Conservation (phyloP, 2,113 vertebrate genomes). For the Caloenas nicobarica region DNA sequence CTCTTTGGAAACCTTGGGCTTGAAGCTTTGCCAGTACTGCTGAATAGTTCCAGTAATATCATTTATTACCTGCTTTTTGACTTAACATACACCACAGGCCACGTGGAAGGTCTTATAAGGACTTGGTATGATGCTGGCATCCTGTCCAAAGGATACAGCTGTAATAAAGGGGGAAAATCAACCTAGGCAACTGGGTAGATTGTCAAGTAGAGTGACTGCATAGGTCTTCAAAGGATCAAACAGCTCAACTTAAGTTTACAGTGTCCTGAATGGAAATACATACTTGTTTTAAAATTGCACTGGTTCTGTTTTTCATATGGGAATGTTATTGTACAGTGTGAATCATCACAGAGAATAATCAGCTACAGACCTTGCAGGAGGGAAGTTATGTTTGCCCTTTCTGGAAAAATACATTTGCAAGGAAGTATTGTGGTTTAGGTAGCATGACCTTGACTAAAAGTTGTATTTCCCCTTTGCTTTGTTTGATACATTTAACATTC, state of each 20-base stretch:
- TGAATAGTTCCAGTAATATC: neutral
- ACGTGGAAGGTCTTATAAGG: neutral
- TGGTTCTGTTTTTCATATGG: neutral
- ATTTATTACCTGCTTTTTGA: constrained; percentile 10
- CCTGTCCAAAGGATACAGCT: neutral
- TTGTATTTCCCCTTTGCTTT: neutral
- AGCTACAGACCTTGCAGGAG: neutral
- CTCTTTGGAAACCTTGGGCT: neutral
- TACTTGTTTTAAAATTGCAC: neutral
- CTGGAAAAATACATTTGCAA: neutral
- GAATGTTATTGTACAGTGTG: neutral
- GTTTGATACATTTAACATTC: neutral
- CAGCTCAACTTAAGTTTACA: neutral
- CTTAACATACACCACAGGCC: neutral
- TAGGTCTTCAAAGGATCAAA: neutral
- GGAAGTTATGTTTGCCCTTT: neutral
- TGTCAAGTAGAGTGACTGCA: neutral
- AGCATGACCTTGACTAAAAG: neutral
- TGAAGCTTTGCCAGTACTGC: neutral
- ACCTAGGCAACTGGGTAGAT: neutral
- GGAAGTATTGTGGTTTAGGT: neutral
- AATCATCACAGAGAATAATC: neutral
- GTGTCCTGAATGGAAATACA: neutral
- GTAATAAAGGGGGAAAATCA: neutral
- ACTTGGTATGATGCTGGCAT: neutral